Base-by-base conservation (phyloP, 2,113 vertebrate species). In the Plecotus auritus region DNA sequence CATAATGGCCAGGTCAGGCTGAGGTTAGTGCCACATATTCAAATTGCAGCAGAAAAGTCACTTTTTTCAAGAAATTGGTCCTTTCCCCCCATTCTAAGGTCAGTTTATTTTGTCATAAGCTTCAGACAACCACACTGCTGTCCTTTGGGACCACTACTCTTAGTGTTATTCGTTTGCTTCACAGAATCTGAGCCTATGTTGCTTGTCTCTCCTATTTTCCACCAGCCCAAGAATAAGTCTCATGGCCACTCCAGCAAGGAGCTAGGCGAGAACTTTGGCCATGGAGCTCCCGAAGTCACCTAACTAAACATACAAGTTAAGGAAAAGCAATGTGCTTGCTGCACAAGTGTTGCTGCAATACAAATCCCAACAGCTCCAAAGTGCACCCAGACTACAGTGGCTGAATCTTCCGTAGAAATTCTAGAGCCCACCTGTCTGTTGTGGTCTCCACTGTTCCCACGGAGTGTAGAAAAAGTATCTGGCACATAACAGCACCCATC, bases 391-490 rank as follows among this genome's bases (percentile, higher is more conserved):
- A 20, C 30, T 14, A 8, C 0, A 45, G 35, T 23, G 7, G 23
- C 13, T 54, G 30, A 45, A n/a, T 26, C 14, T 91, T 32, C 49
- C 4, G 35, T 0, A 37, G 28, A 76, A 74, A 86, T 80, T 77
- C 56, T 49, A 69, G 16, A 87, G 22, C 23, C 40, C 51, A 42
- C 20, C 66, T 85, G n/a, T 22, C n/a, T 3, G 3, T 47, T 67
- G 35, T 69, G n/a, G 10, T 81, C 12, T 14, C 23, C 8, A 16
- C 1, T 4, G 4, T 35, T 54, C 47, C 35, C 42, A 64, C 0
- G 26, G 54, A 37, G 37, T 32, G 2, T 0, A 73, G 28, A 22
- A 22, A 80, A 84, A 73, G 14, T 35, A 11, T 30, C 64, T 45
- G 40, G 54, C 23, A 80, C 2, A 26, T 12, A 73, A 37, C 7